Conservation (phyloP, 2,888 invertebrate genomes). For the Lasius platythorax region DNA sequence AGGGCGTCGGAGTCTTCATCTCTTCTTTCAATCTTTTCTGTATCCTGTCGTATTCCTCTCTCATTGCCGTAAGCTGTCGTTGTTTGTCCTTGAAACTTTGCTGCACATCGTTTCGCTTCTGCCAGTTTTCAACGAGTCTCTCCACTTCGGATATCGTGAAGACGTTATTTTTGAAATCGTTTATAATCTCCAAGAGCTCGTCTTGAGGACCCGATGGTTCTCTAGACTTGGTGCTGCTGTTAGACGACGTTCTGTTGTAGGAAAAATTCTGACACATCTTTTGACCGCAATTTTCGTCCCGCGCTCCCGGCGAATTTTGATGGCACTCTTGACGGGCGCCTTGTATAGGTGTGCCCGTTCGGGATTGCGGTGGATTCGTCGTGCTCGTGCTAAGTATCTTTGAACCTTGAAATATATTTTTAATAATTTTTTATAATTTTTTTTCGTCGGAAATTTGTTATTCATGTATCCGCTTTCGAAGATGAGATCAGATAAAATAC, state of each 20-base stretch:
- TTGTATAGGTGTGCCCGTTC: constrained; percentile 65
- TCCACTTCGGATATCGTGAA: constrained; percentile 95
- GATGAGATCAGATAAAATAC: background rate
- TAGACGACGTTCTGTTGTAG: constrained; percentile 71
- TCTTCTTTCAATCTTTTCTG: constrained; percentile 92
- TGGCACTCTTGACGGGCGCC: constrained; percentile 55
- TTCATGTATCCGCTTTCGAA: background rate
- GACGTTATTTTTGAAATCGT: constrained; percentile 95
- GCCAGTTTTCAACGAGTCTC: constrained; percentile 94
- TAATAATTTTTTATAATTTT: background rate
- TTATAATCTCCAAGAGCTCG: constrained; percentile 94
- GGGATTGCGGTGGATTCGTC: constrained; percentile 55
- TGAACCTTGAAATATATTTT: constrained; percentile 52
- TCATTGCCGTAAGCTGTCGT: constrained; percentile 92
- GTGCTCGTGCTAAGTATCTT: constrained; percentile 57
- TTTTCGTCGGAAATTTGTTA: background rate
- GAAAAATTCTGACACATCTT: constrained; percentile 42
- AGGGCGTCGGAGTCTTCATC: constrained; percentile 92
- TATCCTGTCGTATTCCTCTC: constrained; percentile 93
- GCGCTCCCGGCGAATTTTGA: constrained; percentile 5
- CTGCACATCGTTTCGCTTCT: constrained; percentile 94
- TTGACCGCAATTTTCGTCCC: constrained; percentile 64
- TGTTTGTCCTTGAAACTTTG: constrained; percentile 95
- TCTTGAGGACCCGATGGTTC: constrained; percentile 87
- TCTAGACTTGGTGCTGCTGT: constrained; percentile 76